Percentiles rank a stretch among this genome's conserved stretches.
Conservation (phyloP, 2,113 vertebrate genomes). For the Eudyptes chrysolophus region DNA sequence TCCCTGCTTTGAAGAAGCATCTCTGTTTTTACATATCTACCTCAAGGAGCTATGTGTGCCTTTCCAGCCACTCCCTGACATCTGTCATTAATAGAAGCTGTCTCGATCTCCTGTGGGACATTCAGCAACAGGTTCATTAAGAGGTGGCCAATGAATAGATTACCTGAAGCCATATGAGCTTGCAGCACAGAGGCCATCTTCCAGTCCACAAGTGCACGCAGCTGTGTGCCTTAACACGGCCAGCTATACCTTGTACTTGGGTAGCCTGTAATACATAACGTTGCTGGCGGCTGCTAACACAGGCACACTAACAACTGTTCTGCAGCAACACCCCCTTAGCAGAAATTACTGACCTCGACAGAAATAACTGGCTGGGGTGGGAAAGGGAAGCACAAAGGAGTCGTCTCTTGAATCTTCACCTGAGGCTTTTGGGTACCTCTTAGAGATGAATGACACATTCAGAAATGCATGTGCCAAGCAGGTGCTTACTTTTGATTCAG, state of each 20-base stretch:
- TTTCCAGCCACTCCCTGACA: background rate
- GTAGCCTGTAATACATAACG: background rate
- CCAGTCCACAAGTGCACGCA: background rate
- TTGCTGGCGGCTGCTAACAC: background rate
- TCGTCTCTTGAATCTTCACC: background rate
- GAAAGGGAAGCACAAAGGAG: background rate
- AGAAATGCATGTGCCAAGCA: background rate
- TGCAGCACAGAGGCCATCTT: background rate
- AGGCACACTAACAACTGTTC: background rate
- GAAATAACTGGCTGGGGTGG: background rate
- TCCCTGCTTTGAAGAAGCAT: background rate
- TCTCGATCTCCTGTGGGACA: background rate
- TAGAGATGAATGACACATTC: background rate
- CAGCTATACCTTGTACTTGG: background rate
- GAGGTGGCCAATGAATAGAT: background rate
- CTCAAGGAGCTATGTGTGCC: fast-evolving
- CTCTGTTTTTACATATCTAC: background rate
- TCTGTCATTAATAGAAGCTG: background rate
- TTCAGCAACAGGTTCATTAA: background rate
- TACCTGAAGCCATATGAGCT: background rate
- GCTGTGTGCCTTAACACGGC: background rate
- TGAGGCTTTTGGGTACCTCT: background rate
- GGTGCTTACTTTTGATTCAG: background rate
- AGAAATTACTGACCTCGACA: background rate
- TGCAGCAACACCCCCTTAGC: background rate